Evolutionary conservation across 2,888 invertebrate genomes (phyloP).

Genomic region (Volucella inanis): DNA sequence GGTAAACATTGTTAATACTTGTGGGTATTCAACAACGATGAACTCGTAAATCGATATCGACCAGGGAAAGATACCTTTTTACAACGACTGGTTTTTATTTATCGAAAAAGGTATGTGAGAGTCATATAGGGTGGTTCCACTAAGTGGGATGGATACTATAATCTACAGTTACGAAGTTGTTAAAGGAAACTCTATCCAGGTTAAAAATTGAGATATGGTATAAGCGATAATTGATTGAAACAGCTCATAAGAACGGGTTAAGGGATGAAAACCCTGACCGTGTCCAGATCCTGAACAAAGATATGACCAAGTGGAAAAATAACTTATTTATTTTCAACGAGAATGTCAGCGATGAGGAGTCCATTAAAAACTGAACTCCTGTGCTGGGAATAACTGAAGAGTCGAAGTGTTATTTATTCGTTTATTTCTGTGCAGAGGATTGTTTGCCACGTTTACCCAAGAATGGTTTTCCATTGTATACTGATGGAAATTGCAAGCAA

Average conservation of each 20-base stretch:
- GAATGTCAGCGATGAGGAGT: conserved; percentile 15
- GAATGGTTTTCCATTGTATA: conserved; percentile 44
- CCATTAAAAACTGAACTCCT: conserved; percentile 45
- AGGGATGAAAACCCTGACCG: conserved; percentile 6
- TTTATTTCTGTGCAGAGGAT: conserved; percentile 3
- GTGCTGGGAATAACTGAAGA: conserved; percentile 9
- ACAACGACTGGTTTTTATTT: conserved; percentile 3
- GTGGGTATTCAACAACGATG: conserved; percentile 4
- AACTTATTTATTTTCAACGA: conserved; percentile 49
- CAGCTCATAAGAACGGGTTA: conserved; percentile 15
- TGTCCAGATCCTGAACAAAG: conserved; percentile 28
- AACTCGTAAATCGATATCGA: conserved; percentile 52
- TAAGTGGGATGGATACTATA: conserved; percentile 25
- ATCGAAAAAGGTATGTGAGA: background rate
- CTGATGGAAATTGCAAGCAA: conserved; percentile 22
- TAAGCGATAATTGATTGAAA: conserved; percentile 56
- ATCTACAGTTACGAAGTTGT: conserved; percentile 15
- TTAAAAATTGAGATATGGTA: conserved; percentile 45
- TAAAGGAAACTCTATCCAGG: conserved; percentile 8
- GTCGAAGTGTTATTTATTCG: conserved; percentile 28
- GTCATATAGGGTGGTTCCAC: conserved; percentile 26
- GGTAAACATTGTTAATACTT: conserved; percentile 53
- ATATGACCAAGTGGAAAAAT: conserved; percentile 38
- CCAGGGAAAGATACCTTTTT: conserved; percentile 19
- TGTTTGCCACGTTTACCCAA: conserved; percentile 12